Base-by-base conservation (phyloP, 2,113 vertebrate genomes). In the Bujurquina vittata region DNA sequence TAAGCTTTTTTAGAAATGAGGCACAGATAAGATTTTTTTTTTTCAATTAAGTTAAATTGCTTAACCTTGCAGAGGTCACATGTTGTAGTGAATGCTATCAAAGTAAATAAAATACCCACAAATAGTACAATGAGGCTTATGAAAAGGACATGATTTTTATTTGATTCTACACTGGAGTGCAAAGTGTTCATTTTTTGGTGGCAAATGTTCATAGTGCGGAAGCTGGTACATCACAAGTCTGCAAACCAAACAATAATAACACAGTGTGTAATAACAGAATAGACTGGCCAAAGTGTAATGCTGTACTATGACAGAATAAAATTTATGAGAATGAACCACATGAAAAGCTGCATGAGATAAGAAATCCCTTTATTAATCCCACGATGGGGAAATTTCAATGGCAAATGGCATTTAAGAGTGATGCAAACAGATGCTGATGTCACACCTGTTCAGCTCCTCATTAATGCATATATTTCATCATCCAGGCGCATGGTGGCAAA, bases 51-150 rank as follows among this genome's bases (percentile, higher is more conserved):
- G 55, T 20, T 52, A 72, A 84, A 79, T 52, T 7, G 33, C 77
- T 83, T 86, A 78, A 80, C 75, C 52, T 81, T 78, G 77, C 12
- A 18, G 79, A 55, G n/a, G 37, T 75, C 54, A 5, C 55, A 43
- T 55, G 29, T 61, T 73, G n/a, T 15, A 87, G 31, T 81, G 23
- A 65, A 59, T 60, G 17, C 9, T 6, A 2, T 60, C 26, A 49
- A 58, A 56, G 18, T 72, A 52, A 54, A 72, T 72, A 33, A 31
- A 54, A 31, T 29, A 69, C 52, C 17, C 10, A 17, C 65, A 69
- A 23, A 10, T 69, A 29, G 31, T 52, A 18, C 23, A 52, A 6
- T n/a, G 26, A 54, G 29, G 26, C 18, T 26, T 20, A 52, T 17
- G 5, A 72, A 52, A 12, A 52, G n/a, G 20, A 54, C 17, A 4